Evolutionary conservation across 37 sponge, comb jelly and placozoan genomes (phyloP).

Genomic region (Petrosia ficiformis): DNA sequence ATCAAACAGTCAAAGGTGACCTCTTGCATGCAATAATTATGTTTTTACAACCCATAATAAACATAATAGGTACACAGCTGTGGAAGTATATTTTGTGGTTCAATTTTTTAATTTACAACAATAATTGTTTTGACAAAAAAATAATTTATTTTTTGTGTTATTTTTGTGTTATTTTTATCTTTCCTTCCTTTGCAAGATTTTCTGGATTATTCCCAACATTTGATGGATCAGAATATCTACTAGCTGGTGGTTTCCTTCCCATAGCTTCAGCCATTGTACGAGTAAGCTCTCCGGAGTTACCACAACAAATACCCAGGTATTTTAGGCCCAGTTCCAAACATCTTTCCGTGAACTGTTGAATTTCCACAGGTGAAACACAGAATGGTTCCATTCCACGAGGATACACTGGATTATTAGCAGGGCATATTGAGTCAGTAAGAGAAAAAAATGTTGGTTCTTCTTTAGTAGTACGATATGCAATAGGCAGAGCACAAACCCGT

Average conservation of each 20-base stretch:
- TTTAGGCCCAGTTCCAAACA: conserved; percentile 40
- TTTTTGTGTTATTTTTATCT: too few relatives aligned
- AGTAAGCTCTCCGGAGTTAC: conserved; percentile 46
- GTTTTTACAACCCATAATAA: too few relatives aligned
- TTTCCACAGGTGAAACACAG: conserved; percentile 20
- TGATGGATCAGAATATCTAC: conserved; percentile 23
- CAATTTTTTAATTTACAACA: too few relatives aligned
- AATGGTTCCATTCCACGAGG: conserved; percentile 46
- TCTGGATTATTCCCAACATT: neutral
- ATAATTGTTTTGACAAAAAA: too few relatives aligned
- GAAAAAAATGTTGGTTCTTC: conserved; percentile 27
- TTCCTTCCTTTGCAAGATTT: too few relatives aligned
- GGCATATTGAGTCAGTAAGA: conserved; percentile 22
- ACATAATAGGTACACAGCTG: too few relatives aligned
- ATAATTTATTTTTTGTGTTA: too few relatives aligned
- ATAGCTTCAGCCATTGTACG: conserved; percentile 55
- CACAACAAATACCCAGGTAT: conserved; percentile 72
- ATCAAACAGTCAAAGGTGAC: too few relatives aligned
- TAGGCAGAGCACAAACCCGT: conserved; percentile 51
- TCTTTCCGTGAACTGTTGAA: conserved; percentile 35
- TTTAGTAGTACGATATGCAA: conserved; percentile 59
- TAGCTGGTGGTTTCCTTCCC: conserved; percentile 31
- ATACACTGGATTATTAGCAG: conserved; percentile 40
- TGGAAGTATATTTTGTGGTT: too few relatives aligned
- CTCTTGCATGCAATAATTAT: too few relatives aligned